Evolutionary conservation across 2,888 invertebrate species (phyloP).

Genomic region (Troides oblongomaculatus): DNA sequence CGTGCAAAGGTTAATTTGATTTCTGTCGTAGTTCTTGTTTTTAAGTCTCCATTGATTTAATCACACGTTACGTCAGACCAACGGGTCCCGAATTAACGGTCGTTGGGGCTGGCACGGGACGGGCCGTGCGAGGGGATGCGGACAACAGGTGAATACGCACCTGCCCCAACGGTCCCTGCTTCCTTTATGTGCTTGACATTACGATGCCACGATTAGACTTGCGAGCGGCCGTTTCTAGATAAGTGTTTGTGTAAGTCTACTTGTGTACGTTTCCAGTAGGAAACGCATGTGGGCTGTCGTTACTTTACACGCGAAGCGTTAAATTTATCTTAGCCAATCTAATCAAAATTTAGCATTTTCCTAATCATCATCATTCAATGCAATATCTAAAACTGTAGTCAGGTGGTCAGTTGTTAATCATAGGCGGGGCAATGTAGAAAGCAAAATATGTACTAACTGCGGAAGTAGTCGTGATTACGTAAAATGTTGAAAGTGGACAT

Average conservation of each 20-base stretch:
- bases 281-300: background rate
- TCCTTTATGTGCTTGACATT: constrained; percentile 67
- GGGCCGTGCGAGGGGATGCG: constrained; percentile 37
- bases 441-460: too few species aligned
- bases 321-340: background rate
- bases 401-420: too few species aligned
- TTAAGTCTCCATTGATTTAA: constrained; percentile 39
- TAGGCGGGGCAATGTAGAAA: too few species aligned
- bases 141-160: constrained; percentile 73
- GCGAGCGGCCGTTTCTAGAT: constrained; percentile 32
- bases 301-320: background rate
- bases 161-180: constrained; percentile 65
- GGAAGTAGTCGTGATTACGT: too few species aligned
- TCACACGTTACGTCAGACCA: constrained; percentile 55
- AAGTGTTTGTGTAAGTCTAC: constrained; percentile 29
- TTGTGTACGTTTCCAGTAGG: background rate
- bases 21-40: background rate
- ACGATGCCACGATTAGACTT: constrained; percentile 67
- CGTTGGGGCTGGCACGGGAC: constrained; percentile 39
- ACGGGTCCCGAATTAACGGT: constrained; percentile 60
- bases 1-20: background rate
- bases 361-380: background rate
- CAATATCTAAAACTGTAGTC: too few species aligned
- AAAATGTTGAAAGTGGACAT: too few species aligned
- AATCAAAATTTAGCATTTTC: background rate